These are phyloP conservation scores for Parus major DNA, from an alignment of 2,113 vertebrate genomes.

Conservation along the genomic window DNA sequence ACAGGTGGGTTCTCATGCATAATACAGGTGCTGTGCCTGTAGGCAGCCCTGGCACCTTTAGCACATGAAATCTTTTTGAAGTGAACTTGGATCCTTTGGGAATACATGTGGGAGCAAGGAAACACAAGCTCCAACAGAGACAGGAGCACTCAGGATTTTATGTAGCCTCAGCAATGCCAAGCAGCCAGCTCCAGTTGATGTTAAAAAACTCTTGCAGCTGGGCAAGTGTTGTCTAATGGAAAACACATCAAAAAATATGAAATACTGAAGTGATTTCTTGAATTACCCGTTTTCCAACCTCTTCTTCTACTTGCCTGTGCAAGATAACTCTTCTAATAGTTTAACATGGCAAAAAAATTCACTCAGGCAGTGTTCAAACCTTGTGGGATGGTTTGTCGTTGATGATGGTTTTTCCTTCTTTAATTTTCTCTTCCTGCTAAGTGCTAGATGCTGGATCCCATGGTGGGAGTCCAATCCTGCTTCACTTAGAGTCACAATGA, in stretches of 20 bases:
- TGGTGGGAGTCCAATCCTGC: background rate
- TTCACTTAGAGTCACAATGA: background rate
- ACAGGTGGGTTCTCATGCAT: background rate
- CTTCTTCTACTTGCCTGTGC: background rate
- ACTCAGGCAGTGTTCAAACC: background rate
- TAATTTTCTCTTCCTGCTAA: background rate
- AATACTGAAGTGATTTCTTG: background rate
- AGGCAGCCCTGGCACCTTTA: background rate
- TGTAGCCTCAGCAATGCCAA: background rate
- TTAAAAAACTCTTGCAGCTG: background rate
- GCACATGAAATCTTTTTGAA: background rate
- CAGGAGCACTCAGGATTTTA: background rate
- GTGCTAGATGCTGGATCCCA: background rate
- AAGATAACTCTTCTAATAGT: background rate
- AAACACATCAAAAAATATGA: background rate
- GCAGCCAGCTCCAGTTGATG: rapidly evolving
- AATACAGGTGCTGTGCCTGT: background rate
- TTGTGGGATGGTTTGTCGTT: background rate
- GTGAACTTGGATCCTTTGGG: background rate
- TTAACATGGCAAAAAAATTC: background rate
- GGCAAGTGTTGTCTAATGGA: background rate
- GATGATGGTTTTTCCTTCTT: background rate
- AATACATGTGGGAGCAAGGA: background rate
- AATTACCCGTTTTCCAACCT: background rate
- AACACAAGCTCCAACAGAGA: background rate